These are phyloP conservation scores for Macrochelys suwanniensis DNA, from an alignment of 2,797 vertebrate species.

Conservation along the genomic window DNA sequence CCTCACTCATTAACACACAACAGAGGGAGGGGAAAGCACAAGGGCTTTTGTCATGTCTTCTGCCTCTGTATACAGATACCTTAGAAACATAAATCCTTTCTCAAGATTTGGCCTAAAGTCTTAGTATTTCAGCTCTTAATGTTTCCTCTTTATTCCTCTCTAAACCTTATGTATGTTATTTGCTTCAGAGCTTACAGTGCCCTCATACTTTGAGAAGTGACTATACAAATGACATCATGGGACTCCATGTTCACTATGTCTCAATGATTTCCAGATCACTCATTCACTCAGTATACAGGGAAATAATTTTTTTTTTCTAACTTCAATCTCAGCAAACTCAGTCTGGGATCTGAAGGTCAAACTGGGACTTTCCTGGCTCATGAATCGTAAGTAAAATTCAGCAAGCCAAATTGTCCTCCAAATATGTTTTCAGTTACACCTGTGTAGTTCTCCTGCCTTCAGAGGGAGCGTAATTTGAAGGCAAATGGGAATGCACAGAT, in stretches of 20 bases:
- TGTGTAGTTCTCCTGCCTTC: background rate
- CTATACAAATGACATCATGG: background rate
- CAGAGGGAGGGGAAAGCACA: background rate
- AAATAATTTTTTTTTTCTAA: background rate
- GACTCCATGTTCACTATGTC: background rate
- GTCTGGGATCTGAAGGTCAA: background rate
- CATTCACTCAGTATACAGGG: background rate
- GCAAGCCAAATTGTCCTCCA: background rate
- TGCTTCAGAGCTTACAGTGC: constrained; percentile 26
- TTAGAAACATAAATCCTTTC: constrained; percentile 53
- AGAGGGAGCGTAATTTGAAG: background rate
- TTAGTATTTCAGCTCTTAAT: constrained; percentile 41
- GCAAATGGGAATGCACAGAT: background rate
- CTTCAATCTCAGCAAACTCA: background rate
- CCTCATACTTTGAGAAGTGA: constrained; percentile 42
- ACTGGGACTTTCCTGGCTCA: background rate
- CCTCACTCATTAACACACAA: background rate
- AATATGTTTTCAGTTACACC: background rate
- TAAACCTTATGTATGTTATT: constrained; percentile 42
- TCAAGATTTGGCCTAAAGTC: constrained; percentile 40
- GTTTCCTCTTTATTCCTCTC: background rate
- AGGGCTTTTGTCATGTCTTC: background rate
- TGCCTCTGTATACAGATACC: constrained; percentile 19
- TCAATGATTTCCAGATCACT: background rate
- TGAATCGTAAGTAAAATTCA: background rate